A percentile compares a stretch with the other conserved stretches of the same genome.
Evolutionary conservation across 2,113 vertebrate species (phyloP).

Genomic region (Excalfactoria chinensis): DNA sequence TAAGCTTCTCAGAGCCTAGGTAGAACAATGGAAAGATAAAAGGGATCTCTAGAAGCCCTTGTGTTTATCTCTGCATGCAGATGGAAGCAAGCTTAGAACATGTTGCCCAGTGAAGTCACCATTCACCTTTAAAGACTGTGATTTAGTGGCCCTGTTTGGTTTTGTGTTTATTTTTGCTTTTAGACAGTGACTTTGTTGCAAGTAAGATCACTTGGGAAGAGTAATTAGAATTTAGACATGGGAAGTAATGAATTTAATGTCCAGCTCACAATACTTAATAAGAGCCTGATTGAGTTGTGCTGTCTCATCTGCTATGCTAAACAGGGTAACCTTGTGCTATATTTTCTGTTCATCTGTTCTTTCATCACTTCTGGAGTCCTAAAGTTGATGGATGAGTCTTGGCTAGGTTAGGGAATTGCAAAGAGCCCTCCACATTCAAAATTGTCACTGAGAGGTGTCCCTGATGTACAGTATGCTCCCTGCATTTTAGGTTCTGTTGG

Average conservation of each 20-base stretch:
- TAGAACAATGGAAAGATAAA: not conserved
- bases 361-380: not conserved
- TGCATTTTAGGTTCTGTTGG: not conserved
- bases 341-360: not conserved
- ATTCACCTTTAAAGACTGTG: not conserved
- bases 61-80: not conserved
- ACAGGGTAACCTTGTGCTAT: not conserved
- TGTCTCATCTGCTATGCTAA: not conserved
- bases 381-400: not conserved
- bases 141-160: not conserved
- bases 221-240: not conserved
- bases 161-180: not conserved
- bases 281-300: not conserved
- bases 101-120: not conserved
- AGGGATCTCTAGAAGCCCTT: not conserved
- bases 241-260: not conserved
- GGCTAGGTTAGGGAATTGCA: not conserved
- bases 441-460: not conserved
- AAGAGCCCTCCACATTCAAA: not conserved
- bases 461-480: not conserved
- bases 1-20: not conserved
- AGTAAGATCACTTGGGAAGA: not conserved
- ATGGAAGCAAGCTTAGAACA: fast-evolving
- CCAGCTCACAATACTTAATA: not conserved
- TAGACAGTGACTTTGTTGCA: not conserved